These are phyloP conservation scores for Galerucella nymphaeae DNA, from an alignment of 2,888 invertebrate species.

Conservation along the genomic window DNA sequence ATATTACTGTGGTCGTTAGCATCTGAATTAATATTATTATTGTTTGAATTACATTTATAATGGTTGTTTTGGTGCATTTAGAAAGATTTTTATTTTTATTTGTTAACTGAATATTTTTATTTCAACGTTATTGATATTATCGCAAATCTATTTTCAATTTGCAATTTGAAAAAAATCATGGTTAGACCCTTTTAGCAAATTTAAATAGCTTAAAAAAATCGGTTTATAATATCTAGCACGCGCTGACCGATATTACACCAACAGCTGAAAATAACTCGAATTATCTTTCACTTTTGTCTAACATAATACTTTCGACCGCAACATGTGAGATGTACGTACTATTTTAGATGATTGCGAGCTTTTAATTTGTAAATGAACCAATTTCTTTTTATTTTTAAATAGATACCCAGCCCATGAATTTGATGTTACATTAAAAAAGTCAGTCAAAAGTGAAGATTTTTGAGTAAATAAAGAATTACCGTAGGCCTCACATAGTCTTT, in stretches of 20 bases:
- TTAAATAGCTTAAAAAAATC: conserved; percentile 28
- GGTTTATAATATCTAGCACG: conserved; percentile 44
- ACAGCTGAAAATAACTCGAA: conserved; percentile 50
- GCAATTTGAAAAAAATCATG: not conserved
- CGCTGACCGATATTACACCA: conserved; percentile 49
- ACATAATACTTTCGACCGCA: conserved; percentile 13
- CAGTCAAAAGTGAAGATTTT: no score
- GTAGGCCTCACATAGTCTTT: no score
- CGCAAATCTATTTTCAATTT: conserved; percentile 19
- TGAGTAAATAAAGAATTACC: no score
- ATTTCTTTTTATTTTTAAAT: not conserved
- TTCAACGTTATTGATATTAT: not conserved
- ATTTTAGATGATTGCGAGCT: conserved; percentile 10
- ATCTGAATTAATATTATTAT: conserved; percentile 4
- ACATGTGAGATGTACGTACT: conserved; percentile 12
- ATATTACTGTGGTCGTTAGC: not conserved
- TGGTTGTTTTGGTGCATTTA: not conserved
- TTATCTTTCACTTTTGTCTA: conserved; percentile 50
- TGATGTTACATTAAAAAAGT: not conserved
- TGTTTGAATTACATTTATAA: not conserved
- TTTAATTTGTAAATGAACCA: not conserved
- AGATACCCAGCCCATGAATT: not conserved
- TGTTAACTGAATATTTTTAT: no score
- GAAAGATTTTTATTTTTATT: not conserved
- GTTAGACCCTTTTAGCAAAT: conserved; percentile 31